Percentiles rank a stretch among this genome's conserved stretches.
These are phyloP conservation scores for Columba janthina DNA, from an alignment of 2,113 vertebrate species.

Conservation along the genomic window DNA sequence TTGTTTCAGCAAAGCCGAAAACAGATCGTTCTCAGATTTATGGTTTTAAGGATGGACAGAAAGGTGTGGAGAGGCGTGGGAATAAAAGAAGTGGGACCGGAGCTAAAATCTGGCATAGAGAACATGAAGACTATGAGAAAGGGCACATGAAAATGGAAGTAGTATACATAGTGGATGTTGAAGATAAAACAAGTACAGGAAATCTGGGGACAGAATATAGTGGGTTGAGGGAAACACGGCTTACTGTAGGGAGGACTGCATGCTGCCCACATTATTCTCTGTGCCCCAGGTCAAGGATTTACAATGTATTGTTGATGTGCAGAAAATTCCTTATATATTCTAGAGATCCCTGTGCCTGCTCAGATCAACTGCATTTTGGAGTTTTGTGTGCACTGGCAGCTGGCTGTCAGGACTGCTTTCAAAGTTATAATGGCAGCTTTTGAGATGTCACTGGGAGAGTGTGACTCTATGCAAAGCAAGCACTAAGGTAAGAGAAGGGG, in stretches of 20 bases:
- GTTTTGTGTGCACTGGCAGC: neutral
- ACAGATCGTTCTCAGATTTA: neutral
- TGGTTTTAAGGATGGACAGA: neutral
- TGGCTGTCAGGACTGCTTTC: neutral
- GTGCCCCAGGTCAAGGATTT: neutral
- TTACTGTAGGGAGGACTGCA: neutral
- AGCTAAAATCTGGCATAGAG: neutral
- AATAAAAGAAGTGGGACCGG: neutral
- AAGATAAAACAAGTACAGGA: neutral
- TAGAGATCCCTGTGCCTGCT: neutral
- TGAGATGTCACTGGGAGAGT: neutral
- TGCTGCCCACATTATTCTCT: neutral
- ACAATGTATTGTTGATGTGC: neutral
- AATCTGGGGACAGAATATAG: neutral
- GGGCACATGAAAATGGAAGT: neutral
- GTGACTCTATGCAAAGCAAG: neutral
- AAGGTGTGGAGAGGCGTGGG: neutral
- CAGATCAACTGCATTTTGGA: neutral
- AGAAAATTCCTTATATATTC: neutral
- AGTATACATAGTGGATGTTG: neutral
- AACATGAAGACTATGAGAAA: neutral
- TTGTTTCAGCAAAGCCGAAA: neutral
- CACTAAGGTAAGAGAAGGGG: neutral
- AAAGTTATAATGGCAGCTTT: neutral
- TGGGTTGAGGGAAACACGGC: neutral